Conservation (phyloP, 2,113 vertebrate species). For the Thermophis baileyi region DNA sequence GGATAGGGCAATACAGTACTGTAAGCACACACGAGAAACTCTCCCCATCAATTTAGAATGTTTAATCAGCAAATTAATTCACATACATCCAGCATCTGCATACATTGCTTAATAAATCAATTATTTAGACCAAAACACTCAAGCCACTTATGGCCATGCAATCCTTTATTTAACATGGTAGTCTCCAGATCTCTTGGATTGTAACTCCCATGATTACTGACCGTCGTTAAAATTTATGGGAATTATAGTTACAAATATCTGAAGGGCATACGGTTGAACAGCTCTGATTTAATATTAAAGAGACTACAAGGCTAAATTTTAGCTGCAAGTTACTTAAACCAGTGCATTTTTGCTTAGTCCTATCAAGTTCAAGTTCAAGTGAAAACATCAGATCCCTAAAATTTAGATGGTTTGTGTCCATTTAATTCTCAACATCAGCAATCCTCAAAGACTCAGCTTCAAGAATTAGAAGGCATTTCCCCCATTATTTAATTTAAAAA, state of each 20-base stretch:
- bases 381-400: not conserved
- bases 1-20: constrained; percentile 48
- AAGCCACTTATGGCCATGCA: not conserved
- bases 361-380: not conserved
- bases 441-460: constrained; percentile 28
- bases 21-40: constrained; percentile 36
- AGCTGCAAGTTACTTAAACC: not conserved
- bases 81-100: constrained; percentile 29
- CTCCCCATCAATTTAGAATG: constrained; percentile 52
- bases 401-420: not conserved
- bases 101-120: constrained; percentile 30
- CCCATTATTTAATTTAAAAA: constrained; percentile 39
- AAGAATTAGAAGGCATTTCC: constrained; percentile 27
- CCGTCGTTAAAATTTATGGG: not conserved
- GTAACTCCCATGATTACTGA: not conserved
- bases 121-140: not conserved
- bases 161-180: not conserved
- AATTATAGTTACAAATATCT: not conserved
- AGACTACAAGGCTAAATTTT: not conserved
- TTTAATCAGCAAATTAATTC: constrained; percentile 38
- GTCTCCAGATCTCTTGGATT: not conserved
- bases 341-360: not conserved
- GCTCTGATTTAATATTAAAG: not conserved
- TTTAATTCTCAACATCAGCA: constrained; percentile 34
- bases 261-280: not conserved